phyloP scores from a whole-genome alignment of 2,113 vertebrate genomes.

The Notarius quadriscutis region DNA sequence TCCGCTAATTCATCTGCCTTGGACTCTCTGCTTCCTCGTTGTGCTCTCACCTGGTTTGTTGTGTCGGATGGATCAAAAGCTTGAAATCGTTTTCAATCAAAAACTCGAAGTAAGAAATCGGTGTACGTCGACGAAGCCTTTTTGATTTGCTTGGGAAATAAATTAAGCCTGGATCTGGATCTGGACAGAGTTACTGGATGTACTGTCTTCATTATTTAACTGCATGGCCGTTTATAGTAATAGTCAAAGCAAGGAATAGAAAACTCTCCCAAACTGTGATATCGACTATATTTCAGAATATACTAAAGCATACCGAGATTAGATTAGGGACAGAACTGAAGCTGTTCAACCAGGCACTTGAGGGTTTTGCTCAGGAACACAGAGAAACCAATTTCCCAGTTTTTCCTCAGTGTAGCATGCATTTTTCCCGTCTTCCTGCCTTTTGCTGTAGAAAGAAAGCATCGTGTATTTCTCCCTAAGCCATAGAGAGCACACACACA shows the following conservation, averaged over 20 bases:
- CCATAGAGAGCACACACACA: constrained; percentile 32
- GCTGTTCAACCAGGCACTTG: constrained; percentile 50
- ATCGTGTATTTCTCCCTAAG: constrained; percentile 77
- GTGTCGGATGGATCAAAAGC: not conserved
- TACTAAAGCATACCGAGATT: not conserved
- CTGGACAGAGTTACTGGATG: too few relatives aligned
- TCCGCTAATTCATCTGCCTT: constrained; percentile 53
- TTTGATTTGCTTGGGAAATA: not conserved
- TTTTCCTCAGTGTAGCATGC: constrained; percentile 66
- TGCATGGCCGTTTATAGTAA: not conserved
- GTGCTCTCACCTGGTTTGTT: constrained; percentile 35
- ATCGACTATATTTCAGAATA: not conserved
- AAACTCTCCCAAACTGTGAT: not conserved
- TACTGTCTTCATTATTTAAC: not conserved
- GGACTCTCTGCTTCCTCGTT: not conserved
- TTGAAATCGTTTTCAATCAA: not conserved
- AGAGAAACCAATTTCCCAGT: constrained; percentile 1
- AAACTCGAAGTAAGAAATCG: not conserved
- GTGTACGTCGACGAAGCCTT: not conserved
- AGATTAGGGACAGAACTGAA: not conserved
- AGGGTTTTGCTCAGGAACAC: constrained; percentile 26
- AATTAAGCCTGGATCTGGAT: not conserved
- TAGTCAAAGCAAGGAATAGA: not conserved
- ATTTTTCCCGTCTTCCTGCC: constrained; percentile 67
- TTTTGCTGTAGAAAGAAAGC: constrained; percentile 28